Percentiles rank a stretch among this genome's conserved stretches.
Evolutionary conservation across 2,113 vertebrate genomes (phyloP).

Genomic region (Prunella fulvescens): DNA sequence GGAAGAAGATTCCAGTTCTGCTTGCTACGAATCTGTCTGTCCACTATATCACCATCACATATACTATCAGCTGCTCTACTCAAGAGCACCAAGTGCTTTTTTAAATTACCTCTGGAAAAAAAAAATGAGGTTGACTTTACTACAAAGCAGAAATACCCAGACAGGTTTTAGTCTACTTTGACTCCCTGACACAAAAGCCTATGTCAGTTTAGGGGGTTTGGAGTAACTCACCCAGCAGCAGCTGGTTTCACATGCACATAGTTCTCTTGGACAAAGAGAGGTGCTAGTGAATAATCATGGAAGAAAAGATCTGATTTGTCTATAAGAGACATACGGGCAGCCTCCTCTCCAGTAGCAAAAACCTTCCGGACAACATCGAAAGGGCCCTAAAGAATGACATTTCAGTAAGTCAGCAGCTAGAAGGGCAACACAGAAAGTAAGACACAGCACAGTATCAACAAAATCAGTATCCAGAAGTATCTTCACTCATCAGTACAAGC

Average conservation of each 20-base stretch:
- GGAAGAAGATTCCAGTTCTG: conserved; percentile 94
- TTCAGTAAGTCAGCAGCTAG: neutral
- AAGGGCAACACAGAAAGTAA: neutral
- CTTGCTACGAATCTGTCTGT: conserved; percentile 85
- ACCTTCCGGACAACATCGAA: conserved; percentile 96
- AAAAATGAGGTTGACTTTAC: neutral
- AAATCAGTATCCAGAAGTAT: neutral
- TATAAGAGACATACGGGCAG: conserved; percentile 85
- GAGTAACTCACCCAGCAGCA: conserved; percentile 84
- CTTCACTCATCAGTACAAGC: neutral
- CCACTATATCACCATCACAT: conserved; percentile 92
- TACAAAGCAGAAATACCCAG: neutral
- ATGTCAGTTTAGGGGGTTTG: neutral
- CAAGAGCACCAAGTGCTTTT: conserved; percentile 90
- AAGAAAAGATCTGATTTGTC: conserved; percentile 97
- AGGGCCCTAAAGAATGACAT: conserved; percentile 77
- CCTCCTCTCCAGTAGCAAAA: conserved; percentile 84
- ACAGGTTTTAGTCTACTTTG: neutral
- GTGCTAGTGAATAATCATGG: conserved; percentile 93
- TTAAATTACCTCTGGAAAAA: conserved; percentile 79
- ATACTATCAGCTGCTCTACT: conserved; percentile 96
- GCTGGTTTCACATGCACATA: conserved; percentile 88
- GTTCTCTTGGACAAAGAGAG: conserved; percentile 98
- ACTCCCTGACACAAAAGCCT: too few species aligned
- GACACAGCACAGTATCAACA: neutral